phyloP scores from a whole-genome alignment of 2,888 invertebrate genomes.

The Hydropsyche betteni region DNA sequence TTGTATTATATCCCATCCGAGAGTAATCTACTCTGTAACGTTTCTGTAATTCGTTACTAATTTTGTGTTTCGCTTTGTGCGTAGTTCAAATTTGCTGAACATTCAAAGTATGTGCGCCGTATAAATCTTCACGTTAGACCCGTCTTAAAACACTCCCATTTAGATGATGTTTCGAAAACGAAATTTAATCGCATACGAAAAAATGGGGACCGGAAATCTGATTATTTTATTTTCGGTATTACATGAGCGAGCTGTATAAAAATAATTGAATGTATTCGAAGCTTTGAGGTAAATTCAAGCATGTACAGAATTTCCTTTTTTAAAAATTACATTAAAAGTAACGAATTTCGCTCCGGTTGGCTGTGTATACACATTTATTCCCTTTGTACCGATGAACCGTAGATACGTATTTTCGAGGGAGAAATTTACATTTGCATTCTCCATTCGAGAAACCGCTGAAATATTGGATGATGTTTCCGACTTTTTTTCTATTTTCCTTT shows the following conservation, averaged over 20 bases:
- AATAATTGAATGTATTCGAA: slow-evolving; percentile 24
- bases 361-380: slow-evolving; percentile 25
- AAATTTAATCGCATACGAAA: slow-evolving; percentile 4
- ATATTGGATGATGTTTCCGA: slow-evolving; percentile 30
- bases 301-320: slow-evolving; percentile 27
- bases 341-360: slow-evolving; percentile 15
- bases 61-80: neutral
- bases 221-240: slow-evolving; percentile 19
- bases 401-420: slow-evolving; percentile 24
- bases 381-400: slow-evolving; percentile 32
- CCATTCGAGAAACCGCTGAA: slow-evolving; percentile 32
- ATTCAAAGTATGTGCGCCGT: neutral
- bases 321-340: slow-evolving; percentile 32
- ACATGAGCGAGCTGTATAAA: neutral
- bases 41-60: no score
- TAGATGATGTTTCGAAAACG: neutral
- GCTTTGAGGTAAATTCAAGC: slow-evolving; percentile 26
- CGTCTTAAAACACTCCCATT: neutral
- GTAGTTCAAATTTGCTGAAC: neutral
- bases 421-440: slow-evolving; percentile 29
- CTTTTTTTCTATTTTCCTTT: slow-evolving; percentile 16
- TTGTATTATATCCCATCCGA: no score
- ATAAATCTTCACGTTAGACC: neutral
- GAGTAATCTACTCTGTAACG: no score
- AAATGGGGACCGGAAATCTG: neutral